Evolutionary conservation across 1,140 invertebrate genomes (phyloP), one percentile per base, ranked within the genome.

Genomic region (Glomeris maerens): DNA sequence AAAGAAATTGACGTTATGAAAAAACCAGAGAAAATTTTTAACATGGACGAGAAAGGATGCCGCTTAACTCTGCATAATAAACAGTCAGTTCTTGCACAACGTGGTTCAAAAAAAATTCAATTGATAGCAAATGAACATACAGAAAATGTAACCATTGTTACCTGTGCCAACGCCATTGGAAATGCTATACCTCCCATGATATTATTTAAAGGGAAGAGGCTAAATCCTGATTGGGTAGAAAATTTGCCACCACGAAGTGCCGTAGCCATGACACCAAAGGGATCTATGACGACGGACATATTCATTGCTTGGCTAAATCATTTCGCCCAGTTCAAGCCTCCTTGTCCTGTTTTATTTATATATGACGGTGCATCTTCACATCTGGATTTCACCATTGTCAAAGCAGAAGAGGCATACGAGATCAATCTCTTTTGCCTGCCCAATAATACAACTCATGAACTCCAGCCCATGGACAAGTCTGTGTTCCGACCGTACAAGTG

Each of bases 11-110:
- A 61, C 29, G 39, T 68, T 25, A 41, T 23, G 20, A 39, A 62
- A 45, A 52, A 53, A 41, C 61, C 62, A 42, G 45, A 67, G 51
- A 52, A 42, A 13, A 62, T 68, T 23, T 67, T 56, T 50, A 68
- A 68, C 50, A 58, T 69, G 50, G 67, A 68, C 57, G 64, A 70
- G 55, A 70, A 69, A 49, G 64, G 62, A 1, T 65, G 64, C 52
- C 55, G 58, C 2, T 45, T 68, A 21, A 62, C 58, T 5, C 5
- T 69, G 4, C 65, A 71, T 45, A 49, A 67, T 20, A 58, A 63
- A 44, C 60, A 59, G 44, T 46, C 22, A 47, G 63, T 70, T 54
- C 52, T 66, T 1, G 57, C 64, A 39, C 25, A 55, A 55, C 66
- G 62, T 57, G 64, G 64, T 10, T 54, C 42, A n/a, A 63, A 59